Evolutionary conservation across 2,797 vertebrate species (phyloP), one percentile per base, ranked within the genome.

Genomic region (Capromys pilorides): DNA sequence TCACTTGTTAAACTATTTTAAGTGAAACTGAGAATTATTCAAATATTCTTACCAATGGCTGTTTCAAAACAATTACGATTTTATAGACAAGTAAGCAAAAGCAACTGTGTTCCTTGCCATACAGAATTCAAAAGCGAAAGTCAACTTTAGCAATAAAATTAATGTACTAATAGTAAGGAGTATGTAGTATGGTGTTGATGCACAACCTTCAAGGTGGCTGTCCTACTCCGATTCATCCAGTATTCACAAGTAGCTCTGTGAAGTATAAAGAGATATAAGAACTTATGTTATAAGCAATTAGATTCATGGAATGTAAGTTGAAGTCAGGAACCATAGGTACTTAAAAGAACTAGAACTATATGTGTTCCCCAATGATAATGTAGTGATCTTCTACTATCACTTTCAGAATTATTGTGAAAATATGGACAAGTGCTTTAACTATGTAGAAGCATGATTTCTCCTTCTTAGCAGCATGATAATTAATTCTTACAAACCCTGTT

Each of bases 1-100:
- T 21, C 19, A 93, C 13, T 88, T 31, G 59, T 91, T 93, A 85
- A 88, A 92, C 92, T 71, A 92, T 82, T 85, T 90, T 92, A 66
- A 90, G 39, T 94, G 45, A 95, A 96, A 92, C 9, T 83, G 59
- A 93, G 26, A 57, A 94, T 88, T 92, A 90, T 57, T 86, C 62
- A 92, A 95, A 92, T 85, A 93, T 57, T 57, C 4, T 57, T 57
- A 57, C 1, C 54, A 57, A 57, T 18, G 54, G 28, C 22, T 79
- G 36, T 77, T 92, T 94, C 75, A 92, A 80, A 90, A 18, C 59
- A 96, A 94, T 92, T 95, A 92, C 19, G 8, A 91, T 92, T 96
- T 95, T 93, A 82, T 21, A 93, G 82, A 83, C 26, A 86, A 96
- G 21, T 19, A 64, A 89, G 24, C 21, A 92, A 18, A 96, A 77